A percentile compares a stretch with the other conserved stretches of the same genome.
phyloP scores from a whole-genome alignment of 2,113 vertebrate genomes.

The Podocnemis expansa region DNA sequence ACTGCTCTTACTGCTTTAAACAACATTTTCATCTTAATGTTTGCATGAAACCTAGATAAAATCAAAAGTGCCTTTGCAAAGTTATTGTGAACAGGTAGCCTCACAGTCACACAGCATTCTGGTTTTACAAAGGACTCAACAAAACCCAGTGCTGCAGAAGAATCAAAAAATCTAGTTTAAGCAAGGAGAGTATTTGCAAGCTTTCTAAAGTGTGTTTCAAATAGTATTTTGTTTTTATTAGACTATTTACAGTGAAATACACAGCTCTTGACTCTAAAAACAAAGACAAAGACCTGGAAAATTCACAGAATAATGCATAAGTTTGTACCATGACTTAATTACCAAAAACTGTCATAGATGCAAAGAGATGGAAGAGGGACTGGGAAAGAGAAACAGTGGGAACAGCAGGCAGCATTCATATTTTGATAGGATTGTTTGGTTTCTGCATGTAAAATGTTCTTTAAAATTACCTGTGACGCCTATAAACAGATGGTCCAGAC shows the following conservation, averaged over 20 bases:
- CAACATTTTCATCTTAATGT: background rate
- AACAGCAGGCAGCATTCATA: background rate
- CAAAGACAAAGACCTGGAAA: background rate
- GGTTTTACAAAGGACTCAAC: background rate
- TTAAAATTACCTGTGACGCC: slow-evolving; percentile 78
- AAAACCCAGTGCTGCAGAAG: background rate
- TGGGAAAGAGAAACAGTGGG: background rate
- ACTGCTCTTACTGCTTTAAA: background rate
- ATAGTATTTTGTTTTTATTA: background rate
- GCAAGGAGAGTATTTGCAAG: background rate
- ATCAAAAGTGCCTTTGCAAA: background rate
- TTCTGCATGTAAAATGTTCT: background rate
- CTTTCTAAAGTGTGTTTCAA: background rate
- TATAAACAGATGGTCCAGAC: slow-evolving; percentile 81
- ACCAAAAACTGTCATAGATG: background rate
- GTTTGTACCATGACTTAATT: background rate
- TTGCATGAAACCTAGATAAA: background rate
- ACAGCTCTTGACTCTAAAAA: background rate
- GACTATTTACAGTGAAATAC: background rate
- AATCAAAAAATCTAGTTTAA: background rate
- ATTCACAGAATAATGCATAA: background rate
- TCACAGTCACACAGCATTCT: background rate
- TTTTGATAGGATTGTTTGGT: background rate
- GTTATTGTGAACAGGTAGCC: background rate
- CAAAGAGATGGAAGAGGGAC: background rate